Percentiles rank a stretch among this genome's conserved stretches.
These are phyloP conservation scores for Eciton burchellii DNA, from an alignment of 1,140 invertebrate species.

Conservation along the genomic window DNA sequence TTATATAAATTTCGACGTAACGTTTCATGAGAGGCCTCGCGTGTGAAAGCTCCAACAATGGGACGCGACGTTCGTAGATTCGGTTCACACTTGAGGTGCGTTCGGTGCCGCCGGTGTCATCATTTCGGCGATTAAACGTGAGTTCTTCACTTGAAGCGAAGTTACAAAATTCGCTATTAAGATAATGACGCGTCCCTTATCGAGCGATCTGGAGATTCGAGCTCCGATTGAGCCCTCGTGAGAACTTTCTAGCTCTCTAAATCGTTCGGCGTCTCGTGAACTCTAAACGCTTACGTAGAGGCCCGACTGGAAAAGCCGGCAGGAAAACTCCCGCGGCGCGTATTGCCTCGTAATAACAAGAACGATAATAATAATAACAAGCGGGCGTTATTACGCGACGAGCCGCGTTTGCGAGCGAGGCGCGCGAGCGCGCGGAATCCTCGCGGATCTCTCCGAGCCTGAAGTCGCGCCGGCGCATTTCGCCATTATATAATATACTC, in stretches of 20 bases:
- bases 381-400: too few relatives aligned
- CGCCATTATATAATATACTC: slow-evolving; percentile 80
- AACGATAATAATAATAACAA: too few relatives aligned
- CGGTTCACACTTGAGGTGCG: neutral
- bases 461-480: slow-evolving; percentile 60
- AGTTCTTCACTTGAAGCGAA: neutral
- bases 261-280: neutral
- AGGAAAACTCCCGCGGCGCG: neutral
- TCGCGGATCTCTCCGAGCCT: slow-evolving; percentile 18
- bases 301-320: neutral
- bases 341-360: neutral
- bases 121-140: slow-evolving; percentile 18
- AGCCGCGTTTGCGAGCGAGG: too few relatives aligned
- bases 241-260: neutral
- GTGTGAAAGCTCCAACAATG: neutral
- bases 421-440: too few relatives aligned
- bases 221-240: neutral
- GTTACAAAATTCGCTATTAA: neutral
- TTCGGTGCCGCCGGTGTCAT: neutral
- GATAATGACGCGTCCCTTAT: neutral
- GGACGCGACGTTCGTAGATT: neutral
- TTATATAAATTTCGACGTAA: neutral
- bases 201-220: neutral
- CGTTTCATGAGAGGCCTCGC: neutral
- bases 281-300: neutral